Evolutionary conservation across 2,797 vertebrate genomes (phyloP).

Genomic region (Syndactyla subalaris): DNA sequence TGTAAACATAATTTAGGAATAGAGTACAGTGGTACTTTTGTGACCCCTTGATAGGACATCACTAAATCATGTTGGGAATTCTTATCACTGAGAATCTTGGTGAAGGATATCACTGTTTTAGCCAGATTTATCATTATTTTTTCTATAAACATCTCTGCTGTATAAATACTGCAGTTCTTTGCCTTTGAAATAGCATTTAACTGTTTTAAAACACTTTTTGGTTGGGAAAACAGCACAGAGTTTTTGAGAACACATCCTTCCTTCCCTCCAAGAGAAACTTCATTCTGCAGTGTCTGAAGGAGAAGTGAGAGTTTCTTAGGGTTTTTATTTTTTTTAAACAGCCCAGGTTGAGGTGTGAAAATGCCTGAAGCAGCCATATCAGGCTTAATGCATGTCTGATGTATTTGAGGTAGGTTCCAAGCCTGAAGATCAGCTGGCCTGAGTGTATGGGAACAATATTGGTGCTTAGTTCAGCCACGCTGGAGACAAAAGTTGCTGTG

Average conservation of each 20-base stretch:
- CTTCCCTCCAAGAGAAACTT: background rate
- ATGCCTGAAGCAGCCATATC: background rate
- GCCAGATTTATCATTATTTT: background rate
- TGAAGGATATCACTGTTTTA: background rate
- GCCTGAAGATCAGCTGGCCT: background rate
- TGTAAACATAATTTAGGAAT: background rate
- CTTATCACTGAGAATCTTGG: accelerated
- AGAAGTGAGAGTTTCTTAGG: background rate
- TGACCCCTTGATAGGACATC: accelerated
- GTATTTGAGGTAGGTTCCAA: background rate
- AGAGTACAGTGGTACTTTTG: background rate
- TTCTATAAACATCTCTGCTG: accelerated
- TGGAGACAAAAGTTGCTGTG: background rate
- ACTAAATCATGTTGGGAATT: background rate
- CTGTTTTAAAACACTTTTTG: background rate
- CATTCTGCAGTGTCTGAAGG: background rate
- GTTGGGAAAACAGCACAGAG: background rate
- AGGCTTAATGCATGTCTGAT: background rate
- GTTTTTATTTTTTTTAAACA: background rate
- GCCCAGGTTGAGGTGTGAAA: background rate
- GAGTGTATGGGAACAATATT: accelerated
- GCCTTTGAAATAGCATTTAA: background rate
- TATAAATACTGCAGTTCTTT: background rate
- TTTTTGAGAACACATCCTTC: background rate
- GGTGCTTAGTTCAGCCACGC: background rate